phyloP scores from a whole-genome alignment of 2,888 invertebrate genomes.

The Drosophila subsilvestris region DNA sequence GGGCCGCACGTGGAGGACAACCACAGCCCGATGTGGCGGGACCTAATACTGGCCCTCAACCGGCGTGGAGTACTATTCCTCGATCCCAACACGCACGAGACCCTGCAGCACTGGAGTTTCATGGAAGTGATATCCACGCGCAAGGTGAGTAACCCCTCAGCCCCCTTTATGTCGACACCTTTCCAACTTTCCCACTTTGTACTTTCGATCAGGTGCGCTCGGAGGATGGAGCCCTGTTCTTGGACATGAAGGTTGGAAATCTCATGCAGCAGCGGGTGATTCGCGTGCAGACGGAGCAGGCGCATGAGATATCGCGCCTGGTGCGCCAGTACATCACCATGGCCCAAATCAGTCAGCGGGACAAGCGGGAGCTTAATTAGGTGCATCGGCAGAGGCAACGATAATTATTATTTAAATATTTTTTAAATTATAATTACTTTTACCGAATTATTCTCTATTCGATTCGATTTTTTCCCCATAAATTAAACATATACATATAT shows the following conservation, averaged over 20 bases:
- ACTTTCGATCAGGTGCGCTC: conserved; percentile 87
- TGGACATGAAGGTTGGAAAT: conserved; percentile 99
- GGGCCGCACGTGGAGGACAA: conserved; percentile 84
- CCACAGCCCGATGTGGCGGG: conserved; percentile 88
- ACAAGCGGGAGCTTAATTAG: conserved; percentile 80
- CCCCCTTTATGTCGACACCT: not conserved
- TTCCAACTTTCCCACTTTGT: too few species aligned
- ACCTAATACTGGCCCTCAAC: conserved; percentile 97
- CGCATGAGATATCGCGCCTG: conserved; percentile 97
- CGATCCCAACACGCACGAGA: conserved; percentile 96
- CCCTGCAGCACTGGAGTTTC: conserved; percentile 96
- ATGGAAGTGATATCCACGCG: conserved; percentile 98
- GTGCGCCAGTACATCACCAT: conserved; percentile 98
- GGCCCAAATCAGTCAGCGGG: conserved; percentile 87
- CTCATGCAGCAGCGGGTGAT: conserved; percentile 97
- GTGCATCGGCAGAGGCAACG: conserved; percentile 33
- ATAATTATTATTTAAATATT: conserved; percentile 40
- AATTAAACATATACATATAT: not conserved
- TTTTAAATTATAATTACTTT: conserved; percentile 21
- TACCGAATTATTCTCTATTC: conserved; percentile 13
- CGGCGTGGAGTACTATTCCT: conserved; percentile 96
- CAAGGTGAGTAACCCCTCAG: conserved; percentile 86
- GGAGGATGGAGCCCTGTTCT: conserved; percentile 94
- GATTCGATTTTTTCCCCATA: not conserved
- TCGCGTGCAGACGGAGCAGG: conserved; percentile 98